These are phyloP conservation scores for Sparidentex hasta DNA, from an alignment of 2,797 vertebrate species.

Conservation along the genomic window DNA sequence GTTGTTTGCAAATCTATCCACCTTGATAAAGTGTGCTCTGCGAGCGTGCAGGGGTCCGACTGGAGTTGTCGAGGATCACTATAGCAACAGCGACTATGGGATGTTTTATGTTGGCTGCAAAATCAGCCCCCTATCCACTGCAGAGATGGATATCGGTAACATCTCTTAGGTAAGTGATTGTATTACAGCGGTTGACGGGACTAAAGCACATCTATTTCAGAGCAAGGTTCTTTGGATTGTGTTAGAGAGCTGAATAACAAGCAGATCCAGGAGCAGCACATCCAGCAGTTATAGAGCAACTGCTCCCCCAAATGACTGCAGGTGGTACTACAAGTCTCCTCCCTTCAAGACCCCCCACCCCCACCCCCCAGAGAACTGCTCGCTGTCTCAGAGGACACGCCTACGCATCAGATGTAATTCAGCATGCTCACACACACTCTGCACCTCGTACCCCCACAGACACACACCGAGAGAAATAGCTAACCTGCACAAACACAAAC, in stretches of 20 bases:
- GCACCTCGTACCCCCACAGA: conserved; percentile 1
- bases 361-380: background rate
- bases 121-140: conserved; percentile 38
- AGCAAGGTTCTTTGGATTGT: conserved; percentile 54
- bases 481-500: conserved; percentile 24
- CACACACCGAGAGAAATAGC: conserved; percentile 8
- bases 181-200: conserved; percentile 67
- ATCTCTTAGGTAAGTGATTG: conserved; percentile 73
- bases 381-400: conserved; percentile 48
- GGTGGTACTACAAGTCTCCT: conserved; percentile 9
- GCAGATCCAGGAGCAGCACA: conserved; percentile 22
- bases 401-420: conserved; percentile 66
- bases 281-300: conserved; percentile 56
- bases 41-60: conserved; percentile 26
- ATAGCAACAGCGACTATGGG: conserved; percentile 46
- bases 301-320: conserved; percentile 71
- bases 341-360: background rate
- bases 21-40: conserved; percentile 44
- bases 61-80: conserved; percentile 29
- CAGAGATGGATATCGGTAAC: conserved; percentile 62
- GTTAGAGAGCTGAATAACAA: conserved; percentile 63
- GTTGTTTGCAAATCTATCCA: conserved; percentile 58
- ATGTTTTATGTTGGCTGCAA: conserved; percentile 44
- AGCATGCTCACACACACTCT: conserved; percentile 18
- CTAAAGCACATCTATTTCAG: conserved; percentile 75